These are phyloP conservation scores for Cyprinodon tularosa DNA, from an alignment of 2,113 vertebrate species.

Conservation along the genomic window DNA sequence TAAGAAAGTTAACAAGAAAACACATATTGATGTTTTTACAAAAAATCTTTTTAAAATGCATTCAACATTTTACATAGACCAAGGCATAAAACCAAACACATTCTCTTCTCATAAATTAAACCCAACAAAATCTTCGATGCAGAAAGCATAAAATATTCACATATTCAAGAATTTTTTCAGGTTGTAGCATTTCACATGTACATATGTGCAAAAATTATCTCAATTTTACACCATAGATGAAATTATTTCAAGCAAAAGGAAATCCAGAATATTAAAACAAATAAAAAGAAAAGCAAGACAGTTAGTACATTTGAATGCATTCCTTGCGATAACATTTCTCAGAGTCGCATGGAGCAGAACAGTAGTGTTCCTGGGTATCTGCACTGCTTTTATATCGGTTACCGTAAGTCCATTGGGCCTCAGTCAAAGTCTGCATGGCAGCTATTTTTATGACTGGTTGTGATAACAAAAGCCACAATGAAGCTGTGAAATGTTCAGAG, in stretches of 20 bases:
- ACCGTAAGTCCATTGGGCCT: neutral
- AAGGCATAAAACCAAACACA: constrained; percentile 28
- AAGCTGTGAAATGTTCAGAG: constrained; percentile 22
- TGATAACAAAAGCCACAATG: constrained; percentile 4
- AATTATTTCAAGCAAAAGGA: constrained; percentile 7
- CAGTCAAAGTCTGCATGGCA: constrained; percentile 19
- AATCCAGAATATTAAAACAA: neutral
- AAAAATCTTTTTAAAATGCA: constrained; percentile 50
- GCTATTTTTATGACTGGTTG: constrained; percentile 29
- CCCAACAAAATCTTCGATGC: constrained; percentile 46
- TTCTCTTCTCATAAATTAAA: constrained; percentile 70
- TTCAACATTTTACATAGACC: constrained; percentile 45
- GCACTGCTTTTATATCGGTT: constrained; percentile 2
- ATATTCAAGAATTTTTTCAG: constrained; percentile 30
- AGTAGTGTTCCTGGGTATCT: constrained; percentile 29
- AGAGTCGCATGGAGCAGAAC: neutral
- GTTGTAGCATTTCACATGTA: constrained; percentile 58
- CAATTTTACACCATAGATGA: constrained; percentile 22
- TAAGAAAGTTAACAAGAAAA: neutral
- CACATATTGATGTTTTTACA: constrained; percentile 1
- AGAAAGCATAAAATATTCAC: constrained; percentile 54
- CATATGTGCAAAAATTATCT: constrained; percentile 68
- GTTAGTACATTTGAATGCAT: neutral
- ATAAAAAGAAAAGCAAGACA: neutral
- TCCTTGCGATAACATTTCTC: neutral